Conservation (phyloP, 2,113 vertebrate species). For the Okapia johnstoni region DNA sequence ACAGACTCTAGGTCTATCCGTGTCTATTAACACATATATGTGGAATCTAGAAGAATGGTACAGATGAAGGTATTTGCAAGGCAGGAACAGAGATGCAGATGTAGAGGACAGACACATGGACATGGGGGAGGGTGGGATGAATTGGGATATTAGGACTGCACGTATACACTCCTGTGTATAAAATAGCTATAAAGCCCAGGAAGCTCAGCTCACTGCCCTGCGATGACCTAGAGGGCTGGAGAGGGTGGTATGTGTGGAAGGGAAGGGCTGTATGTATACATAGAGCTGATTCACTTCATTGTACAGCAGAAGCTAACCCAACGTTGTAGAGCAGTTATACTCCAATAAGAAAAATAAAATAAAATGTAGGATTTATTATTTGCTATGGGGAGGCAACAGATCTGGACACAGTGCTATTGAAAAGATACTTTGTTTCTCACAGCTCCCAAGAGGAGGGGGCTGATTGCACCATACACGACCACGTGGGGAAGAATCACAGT, state of each 20-base stretch:
- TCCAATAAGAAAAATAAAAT: background rate
- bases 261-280: background rate
- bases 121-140: background rate
- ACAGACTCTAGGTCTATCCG: background rate
- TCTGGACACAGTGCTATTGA: background rate
- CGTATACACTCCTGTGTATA: background rate
- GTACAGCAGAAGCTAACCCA: background rate
- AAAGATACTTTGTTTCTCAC: background rate
- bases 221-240: background rate
- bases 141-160: background rate
- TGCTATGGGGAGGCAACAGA: background rate
- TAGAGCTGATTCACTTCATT: background rate
- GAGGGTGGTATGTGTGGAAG: background rate
- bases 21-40: background rate
- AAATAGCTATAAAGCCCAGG: background rate
- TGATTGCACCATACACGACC: fast-evolving
- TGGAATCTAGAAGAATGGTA: background rate
- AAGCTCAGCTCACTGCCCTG: background rate
- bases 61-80: background rate
- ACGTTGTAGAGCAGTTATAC: background rate
- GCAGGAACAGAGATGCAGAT: background rate
- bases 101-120: background rate
- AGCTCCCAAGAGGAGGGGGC: background rate
- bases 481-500: fast-evolving
- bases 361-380: background rate